Base-by-base conservation (phyloP, 2,888 invertebrate species). In the Callinectes sapidus region DNA sequence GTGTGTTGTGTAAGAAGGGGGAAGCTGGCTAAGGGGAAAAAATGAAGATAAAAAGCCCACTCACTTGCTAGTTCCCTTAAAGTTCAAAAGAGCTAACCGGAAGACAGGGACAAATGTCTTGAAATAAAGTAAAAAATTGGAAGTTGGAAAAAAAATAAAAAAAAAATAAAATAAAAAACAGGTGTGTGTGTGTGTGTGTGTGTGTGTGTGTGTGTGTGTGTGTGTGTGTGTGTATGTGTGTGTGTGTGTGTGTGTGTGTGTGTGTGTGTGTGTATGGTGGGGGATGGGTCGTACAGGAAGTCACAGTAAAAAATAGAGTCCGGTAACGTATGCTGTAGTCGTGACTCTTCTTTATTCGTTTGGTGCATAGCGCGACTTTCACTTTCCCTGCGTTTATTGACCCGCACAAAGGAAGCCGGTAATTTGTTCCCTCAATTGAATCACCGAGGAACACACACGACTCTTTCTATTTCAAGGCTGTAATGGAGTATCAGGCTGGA, bases 181-280 rank as follows among this genome's bases (percentile, higher is more conserved):
- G n/a, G 61, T 61, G 61, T 61, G 61, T 61, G 61, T 6, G 23
- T 23, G 23, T 23, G 23, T 6, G 61, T 61, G 61, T 61, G 18
- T 61, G 61, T 61, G 61, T 61, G 61, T 61, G 61, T 61, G 61
- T 61, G 61, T 61, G 61, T 61, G 61, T 61, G 61, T 61, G 61
- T 6, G 23, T 23, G 23, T 23, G 23, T 6, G 61, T 61, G 61
- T 61, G 18, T 61, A 23, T 61, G 61, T 61, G 61, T 61, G 61
- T 61, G 61, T 61, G 61, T 61, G 61, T 61, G 61, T 61, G 61
- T 61, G 61, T 61, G 23, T 61, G 61, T 61, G 61, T 61, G 61
- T 16, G 61, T 61, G 61, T 61, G 61, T 61, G 61, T 61, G 61
- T 61, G 61, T 61, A 18, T 61, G 61, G 23, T 23, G 6, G 23